Evolutionary conservation across 2,113 vertebrate species (phyloP).

Genomic region (Xyliphius kryptos): DNA sequence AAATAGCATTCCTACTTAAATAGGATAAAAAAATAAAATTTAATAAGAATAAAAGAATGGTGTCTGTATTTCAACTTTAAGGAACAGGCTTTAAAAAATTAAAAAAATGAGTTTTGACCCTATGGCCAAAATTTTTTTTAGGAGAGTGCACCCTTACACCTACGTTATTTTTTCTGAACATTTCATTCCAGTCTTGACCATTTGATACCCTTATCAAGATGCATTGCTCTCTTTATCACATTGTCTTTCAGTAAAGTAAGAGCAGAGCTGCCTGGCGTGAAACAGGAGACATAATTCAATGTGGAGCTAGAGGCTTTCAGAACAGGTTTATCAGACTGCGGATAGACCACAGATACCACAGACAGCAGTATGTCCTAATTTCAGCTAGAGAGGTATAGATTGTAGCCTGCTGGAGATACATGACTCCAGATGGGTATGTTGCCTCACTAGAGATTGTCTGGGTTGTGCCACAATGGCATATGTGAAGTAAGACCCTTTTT

Average conservation of each 20-base stretch:
- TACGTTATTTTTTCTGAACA: neutral
- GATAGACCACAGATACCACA: constrained; percentile 8
- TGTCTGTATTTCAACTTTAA: too few relatives aligned
- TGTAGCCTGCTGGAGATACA: neutral
- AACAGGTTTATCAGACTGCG: neutral
- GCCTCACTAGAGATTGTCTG: neutral
- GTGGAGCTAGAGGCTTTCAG: neutral
- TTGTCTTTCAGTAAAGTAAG: neutral
- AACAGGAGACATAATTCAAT: constrained; percentile 1
- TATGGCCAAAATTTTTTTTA: too few relatives aligned
- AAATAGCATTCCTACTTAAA: too few relatives aligned
- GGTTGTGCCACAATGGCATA: neutral
- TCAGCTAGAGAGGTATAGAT: neutral
- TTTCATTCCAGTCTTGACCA: neutral
- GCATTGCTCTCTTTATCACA: neutral
- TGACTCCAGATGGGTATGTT: neutral
- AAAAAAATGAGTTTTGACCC: too few relatives aligned
- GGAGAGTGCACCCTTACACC: neutral
- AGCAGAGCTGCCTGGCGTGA: neutral
- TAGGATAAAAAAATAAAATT: too few relatives aligned
- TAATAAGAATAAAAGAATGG: too few relatives aligned
- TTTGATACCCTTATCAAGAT: neutral
- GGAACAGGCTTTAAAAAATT: too few relatives aligned
- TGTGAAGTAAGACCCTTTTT: neutral
- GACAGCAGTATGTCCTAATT: neutral